These are phyloP conservation scores for Gastrophysa polygoni DNA, from an alignment of 2,888 invertebrate genomes.

Conservation along the genomic window DNA sequence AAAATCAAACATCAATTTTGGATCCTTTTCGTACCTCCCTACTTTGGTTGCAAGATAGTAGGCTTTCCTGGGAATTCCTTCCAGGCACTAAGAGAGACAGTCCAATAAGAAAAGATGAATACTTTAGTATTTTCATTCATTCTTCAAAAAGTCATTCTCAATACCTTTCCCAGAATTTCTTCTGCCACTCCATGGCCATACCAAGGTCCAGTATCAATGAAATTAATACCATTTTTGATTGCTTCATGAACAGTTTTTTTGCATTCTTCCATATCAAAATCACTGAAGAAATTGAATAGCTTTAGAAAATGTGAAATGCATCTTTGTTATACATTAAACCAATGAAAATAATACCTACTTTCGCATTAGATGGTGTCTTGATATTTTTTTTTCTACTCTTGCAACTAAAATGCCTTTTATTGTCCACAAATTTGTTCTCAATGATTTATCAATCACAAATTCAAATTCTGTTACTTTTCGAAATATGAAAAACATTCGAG, in stretches of 20 bases:
- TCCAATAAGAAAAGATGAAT: not conserved
- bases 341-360: not conserved
- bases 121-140: no score
- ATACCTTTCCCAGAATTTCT: constrained; percentile 77
- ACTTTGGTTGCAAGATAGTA: constrained; percentile 94
- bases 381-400: no score
- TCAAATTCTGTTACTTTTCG: no score
- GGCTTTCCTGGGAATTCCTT: constrained; percentile 76
- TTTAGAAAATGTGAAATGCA: no score
- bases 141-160: no score
- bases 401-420: no score
- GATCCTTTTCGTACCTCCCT: constrained; percentile 78
- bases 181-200: constrained; percentile 91
- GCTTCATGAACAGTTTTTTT: constrained; percentile 73
- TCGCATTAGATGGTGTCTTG: no score
- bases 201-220: constrained; percentile 91
- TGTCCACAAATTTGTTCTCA: no score
- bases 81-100: constrained; percentile 62
- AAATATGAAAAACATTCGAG: no score
- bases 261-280: constrained; percentile 69
- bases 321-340: not conserved
- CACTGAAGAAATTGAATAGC: constrained; percentile 63
- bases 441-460: no score
- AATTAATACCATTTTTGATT: constrained; percentile 83
- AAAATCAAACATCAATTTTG: constrained; percentile 85